phyloP scores from a whole-genome alignment of 2,797 vertebrate species.

The Esox masquinongy region DNA sequence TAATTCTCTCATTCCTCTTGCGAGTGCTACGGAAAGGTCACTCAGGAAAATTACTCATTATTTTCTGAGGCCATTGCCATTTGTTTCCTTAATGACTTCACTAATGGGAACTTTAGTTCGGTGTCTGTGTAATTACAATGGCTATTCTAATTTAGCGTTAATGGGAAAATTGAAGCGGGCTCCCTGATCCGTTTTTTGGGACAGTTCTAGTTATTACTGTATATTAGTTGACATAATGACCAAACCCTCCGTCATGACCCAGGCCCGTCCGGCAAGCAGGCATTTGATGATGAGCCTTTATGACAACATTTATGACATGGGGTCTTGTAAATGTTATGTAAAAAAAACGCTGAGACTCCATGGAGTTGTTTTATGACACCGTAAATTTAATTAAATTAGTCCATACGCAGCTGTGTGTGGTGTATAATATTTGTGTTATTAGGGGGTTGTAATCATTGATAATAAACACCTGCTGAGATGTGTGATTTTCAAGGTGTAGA shows the following conservation, averaged over 20 bases:
- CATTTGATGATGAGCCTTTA: conserved; percentile 2
- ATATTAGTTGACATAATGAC: conserved; percentile 1
- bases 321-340: background rate
- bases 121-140: background rate
- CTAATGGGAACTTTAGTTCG: conserved; percentile 16
- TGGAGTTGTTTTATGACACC: background rate
- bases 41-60: conserved; percentile 11
- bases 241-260: too few species aligned
- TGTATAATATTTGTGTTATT: background rate
- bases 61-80: conserved; percentile 26
- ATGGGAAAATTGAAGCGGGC: conserved; percentile 8
- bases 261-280: background rate
- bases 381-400: background rate
- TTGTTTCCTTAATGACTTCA: conserved; percentile 29
- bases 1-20: background rate
- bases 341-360: background rate
- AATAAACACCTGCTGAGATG: background rate
- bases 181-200: background rate
- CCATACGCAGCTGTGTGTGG: too few species aligned
- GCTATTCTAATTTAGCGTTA: background rate
- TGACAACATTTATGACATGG: background rate
- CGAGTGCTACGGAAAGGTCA: conserved; percentile 20
- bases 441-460: background rate
- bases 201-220: conserved; percentile 7
- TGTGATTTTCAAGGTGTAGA: background rate